Percentiles rank a stretch among this genome's conserved stretches.
These are phyloP conservation scores for Centruroides vittatus DNA, from an alignment of 1,140 invertebrate species.

Conservation along the genomic window DNA sequence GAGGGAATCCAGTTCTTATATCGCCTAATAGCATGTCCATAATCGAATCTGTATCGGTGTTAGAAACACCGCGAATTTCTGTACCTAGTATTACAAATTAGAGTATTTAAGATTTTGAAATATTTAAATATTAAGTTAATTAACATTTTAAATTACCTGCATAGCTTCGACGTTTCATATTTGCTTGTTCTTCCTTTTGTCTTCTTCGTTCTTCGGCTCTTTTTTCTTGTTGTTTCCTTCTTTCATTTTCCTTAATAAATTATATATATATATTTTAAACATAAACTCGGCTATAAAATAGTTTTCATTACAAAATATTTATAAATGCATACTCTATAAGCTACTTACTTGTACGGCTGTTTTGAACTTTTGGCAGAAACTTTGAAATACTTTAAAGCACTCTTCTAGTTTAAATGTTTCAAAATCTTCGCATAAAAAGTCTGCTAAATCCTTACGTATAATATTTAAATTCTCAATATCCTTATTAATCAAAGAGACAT, in stretches of 20 bases:
- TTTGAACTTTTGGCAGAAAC: conserved; percentile 51
- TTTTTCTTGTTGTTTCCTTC: conserved; percentile 60
- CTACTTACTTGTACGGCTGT: conserved; percentile 23
- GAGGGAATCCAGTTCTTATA: conserved; percentile 45
- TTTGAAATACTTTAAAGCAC: conserved; percentile 77
- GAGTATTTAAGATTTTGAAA: neutral
- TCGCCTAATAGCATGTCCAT: conserved; percentile 57
- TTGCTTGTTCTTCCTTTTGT: conserved; percentile 59
- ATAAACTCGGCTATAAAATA: neutral
- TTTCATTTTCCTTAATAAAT: conserved; percentile 43
- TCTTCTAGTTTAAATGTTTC: conserved; percentile 86
- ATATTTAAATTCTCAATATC: conserved; percentile 47
- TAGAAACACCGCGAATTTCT: neutral
- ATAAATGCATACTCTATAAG: neutral
- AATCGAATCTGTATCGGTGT: conserved; percentile 41
- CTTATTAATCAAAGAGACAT: conserved; percentile 6
- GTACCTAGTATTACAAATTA: neutral
- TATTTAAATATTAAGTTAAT: neutral
- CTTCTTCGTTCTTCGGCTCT: conserved; percentile 55
- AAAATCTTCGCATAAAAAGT: conserved; percentile 90
- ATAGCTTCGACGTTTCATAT: conserved; percentile 21
- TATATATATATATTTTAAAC: neutral
- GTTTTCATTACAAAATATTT: neutral
- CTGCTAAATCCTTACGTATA: conserved; percentile 59
- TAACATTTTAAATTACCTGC: conserved; percentile 22